Conservation (phyloP, 2,113 vertebrate genomes). For the Gopherus flavomarginatus region DNA sequence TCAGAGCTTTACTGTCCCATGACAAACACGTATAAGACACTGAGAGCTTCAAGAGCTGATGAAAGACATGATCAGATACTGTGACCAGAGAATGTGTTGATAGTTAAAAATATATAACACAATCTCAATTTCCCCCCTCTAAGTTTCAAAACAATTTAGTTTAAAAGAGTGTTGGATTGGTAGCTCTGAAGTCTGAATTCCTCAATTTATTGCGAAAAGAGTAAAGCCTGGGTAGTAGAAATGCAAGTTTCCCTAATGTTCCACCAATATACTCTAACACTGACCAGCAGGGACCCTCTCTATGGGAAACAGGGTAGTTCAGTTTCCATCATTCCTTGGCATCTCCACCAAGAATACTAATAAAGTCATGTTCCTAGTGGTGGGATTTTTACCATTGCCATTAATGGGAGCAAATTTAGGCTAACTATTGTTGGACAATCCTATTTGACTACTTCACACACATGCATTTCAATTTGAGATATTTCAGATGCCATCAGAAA, state of each 20-base stretch:
- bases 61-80: slow-evolving; percentile 7
- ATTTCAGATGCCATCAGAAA: background rate
- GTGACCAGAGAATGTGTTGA: background rate
- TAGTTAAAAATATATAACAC: background rate
- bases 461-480: background rate
- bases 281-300: background rate
- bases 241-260: background rate
- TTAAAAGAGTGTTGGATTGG: background rate
- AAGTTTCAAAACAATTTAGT: background rate
- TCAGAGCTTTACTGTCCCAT: background rate
- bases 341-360: background rate
- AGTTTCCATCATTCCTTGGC: background rate
- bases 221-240: background rate
- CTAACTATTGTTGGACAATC: background rate
- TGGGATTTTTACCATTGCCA: background rate
- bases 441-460: background rate
- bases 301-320: background rate
- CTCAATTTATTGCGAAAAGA: background rate
- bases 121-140: background rate
- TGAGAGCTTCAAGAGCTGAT: slow-evolving; percentile 11
- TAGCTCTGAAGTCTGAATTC: background rate
- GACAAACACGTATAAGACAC: background rate
- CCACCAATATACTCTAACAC: background rate
- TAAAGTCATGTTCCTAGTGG: background rate
- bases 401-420: background rate